Conservation (phyloP, 2,797 vertebrate genomes). For the Epinephelus awoara region DNA sequence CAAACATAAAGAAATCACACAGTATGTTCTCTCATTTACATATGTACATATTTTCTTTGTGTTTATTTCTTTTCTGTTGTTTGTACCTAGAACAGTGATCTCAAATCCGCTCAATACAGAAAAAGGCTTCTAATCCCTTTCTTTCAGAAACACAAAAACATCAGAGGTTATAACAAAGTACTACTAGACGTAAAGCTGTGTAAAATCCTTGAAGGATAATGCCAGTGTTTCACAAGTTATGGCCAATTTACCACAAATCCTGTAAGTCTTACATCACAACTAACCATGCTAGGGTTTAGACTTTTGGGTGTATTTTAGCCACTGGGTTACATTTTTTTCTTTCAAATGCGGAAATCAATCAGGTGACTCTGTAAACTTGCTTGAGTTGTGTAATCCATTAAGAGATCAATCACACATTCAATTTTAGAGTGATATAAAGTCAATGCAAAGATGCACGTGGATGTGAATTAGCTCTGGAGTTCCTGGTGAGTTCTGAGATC, state of each 20-base stretch:
- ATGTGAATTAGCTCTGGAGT: too few species aligned
- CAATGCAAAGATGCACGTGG: too few species aligned
- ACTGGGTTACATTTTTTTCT: neutral
- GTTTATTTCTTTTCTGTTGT: slow-evolving; percentile 12
- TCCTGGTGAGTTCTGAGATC: too few species aligned
- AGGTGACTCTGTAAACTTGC: neutral
- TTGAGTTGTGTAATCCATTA: neutral
- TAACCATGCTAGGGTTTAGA: neutral
- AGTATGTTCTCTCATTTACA: slow-evolving; percentile 17
- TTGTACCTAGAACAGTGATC: slow-evolving; percentile 4
- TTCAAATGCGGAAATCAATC: neutral
- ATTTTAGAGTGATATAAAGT: too few species aligned
- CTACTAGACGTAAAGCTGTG: neutral
- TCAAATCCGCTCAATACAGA: neutral
- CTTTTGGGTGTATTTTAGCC: neutral
- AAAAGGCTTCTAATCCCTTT: slow-evolving; percentile 10
- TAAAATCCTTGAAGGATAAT: neutral
- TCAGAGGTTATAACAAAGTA: neutral
- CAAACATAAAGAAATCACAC: slow-evolving; percentile 32
- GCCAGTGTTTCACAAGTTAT: neutral
- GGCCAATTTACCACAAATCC: too few species aligned
- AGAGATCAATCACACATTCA: neutral
- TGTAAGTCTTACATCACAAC: neutral
- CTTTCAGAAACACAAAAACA: slow-evolving; percentile 3
- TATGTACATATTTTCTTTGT: slow-evolving; percentile 9